A percentile compares a stretch with the other conserved stretches of the same genome.
These are phyloP conservation scores for Apis dorsata DNA, from an alignment of 1,140 invertebrate species.

Conservation along the genomic window DNA sequence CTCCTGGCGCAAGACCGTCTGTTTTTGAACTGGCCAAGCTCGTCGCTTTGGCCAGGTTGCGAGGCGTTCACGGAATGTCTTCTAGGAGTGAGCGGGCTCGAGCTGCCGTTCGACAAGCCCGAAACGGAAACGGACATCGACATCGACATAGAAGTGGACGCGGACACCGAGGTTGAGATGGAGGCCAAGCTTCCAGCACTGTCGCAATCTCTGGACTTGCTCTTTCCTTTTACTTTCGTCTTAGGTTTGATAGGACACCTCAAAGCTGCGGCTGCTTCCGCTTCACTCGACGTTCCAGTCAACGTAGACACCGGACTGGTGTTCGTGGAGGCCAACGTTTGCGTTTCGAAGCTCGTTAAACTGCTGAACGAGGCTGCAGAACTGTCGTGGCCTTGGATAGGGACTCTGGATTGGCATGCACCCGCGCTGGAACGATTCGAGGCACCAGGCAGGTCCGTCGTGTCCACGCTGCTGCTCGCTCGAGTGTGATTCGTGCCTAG, in stretches of 20 bases:
- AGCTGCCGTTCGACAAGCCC: constrained; percentile 88
- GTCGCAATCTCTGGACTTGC: constrained; percentile 74
- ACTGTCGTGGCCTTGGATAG: constrained; percentile 78
- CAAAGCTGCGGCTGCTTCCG: constrained; percentile 80
- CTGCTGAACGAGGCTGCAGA: constrained; percentile 85
- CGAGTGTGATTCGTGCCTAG: constrained; percentile 81
- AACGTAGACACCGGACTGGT: constrained; percentile 93
- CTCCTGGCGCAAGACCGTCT: constrained; percentile 86
- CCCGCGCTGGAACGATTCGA: constrained; percentile 7
- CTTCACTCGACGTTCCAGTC: constrained; percentile 87
- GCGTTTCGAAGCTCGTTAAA: constrained; percentile 87
- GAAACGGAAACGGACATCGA: constrained; percentile 88
- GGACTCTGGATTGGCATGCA: constrained; percentile 65
- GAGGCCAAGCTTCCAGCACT: constrained; percentile 79
- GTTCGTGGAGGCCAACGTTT: constrained; percentile 87
- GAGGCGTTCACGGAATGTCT: constrained; percentile 89
- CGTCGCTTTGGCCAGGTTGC: constrained; percentile 83
- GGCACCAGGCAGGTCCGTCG: constrained; percentile 49
- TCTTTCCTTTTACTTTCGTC: constrained; percentile 70
- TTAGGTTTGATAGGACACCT: constrained; percentile 81
- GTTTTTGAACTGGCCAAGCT: constrained; percentile 86
- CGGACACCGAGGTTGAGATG: constrained; percentile 86
- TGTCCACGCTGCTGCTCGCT: constrained; percentile 55
- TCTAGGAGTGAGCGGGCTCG: constrained; percentile 87
- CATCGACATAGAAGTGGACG: constrained; percentile 90